Evolutionary conservation across 1,140 invertebrate genomes (phyloP), one percentile per base, ranked within the genome.

Genomic region (Trypoxylus dichotomus): DNA sequence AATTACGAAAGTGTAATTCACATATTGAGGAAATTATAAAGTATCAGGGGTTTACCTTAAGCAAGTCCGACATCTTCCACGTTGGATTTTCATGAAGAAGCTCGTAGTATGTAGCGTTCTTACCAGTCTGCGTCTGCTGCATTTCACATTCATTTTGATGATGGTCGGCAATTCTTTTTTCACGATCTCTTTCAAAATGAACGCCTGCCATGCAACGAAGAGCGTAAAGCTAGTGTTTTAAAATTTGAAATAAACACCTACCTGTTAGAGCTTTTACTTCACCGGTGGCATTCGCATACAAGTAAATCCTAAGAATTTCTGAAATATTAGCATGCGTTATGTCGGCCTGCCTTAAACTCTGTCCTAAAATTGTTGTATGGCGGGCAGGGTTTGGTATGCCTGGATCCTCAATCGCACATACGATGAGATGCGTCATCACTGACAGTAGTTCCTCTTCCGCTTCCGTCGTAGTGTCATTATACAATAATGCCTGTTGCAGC

Each of bases 381-480:
- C 94, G 87, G 0, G 93, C 93, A 0, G 94, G 94, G 85, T 96
- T 95, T 0, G 96, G 95, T 32, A 98, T 95, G 0, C 97, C 97
- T 0, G 97, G 96, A 88, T 98, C 97, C 87, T 97, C 93, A 74
- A 99, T 96, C 43, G 96, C 96, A 86, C 96, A 96, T 1, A 96
- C 93, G 6, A 98, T 87, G 0, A 98, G 87, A 87, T 97, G 96
- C 5, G 94, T 95, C 86, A 98, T 91, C 7, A 98, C 93, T 21
- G 94, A 95, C 15, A 97, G 83, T 74, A 97, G 86, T 84, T 97
- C 95, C 81, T 96, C 94, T 85, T 97, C 95, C 25, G 93, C 92
- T 77, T 95, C 94, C 29, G 88, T 88, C 42, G 86, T 85, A 77
- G 88, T 88, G 83, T 93, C 93, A 83, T 94, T 93, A 37, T 94